Conservation (phyloP, 2,888 invertebrate genomes). For the Exocentrus adspersus region DNA sequence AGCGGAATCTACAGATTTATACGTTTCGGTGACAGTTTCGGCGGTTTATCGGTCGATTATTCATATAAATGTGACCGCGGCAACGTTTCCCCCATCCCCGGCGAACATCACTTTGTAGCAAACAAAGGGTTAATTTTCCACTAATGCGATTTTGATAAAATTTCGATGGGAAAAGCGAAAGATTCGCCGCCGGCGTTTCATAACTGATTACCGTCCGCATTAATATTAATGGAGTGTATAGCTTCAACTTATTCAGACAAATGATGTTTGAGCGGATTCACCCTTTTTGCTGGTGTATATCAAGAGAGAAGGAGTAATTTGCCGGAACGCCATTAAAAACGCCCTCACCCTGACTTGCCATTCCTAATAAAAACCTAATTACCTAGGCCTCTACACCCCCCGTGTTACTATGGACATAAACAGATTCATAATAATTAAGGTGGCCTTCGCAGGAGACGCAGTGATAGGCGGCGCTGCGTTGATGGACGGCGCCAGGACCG, state of each 20-base stretch:
- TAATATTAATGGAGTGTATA: too few species aligned
- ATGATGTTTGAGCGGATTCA: too few species aligned
- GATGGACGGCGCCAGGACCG: neutral
- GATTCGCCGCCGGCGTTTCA: too few species aligned
- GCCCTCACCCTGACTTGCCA: neutral
- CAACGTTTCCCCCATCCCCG: too few species aligned
- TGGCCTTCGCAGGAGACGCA: slow-evolving; percentile 5
- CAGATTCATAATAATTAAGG: neutral
- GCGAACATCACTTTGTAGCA: too few species aligned
- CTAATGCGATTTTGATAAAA: too few species aligned
- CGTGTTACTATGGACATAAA: neutral
- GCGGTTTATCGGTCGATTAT: neutral
- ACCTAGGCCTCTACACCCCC: neutral
- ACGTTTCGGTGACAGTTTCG: neutral
- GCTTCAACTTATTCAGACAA: too few species aligned
- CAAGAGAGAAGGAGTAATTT: too few species aligned
- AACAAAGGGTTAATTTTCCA: neutral
- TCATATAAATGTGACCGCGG: slow-evolving; percentile 1
- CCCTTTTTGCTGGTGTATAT: too few species aligned
- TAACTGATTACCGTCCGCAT: too few species aligned
- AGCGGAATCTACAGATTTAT: neutral
- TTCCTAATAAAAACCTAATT: slow-evolving; percentile 10
- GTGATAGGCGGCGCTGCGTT: neutral
- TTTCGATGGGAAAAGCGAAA: too few species aligned
- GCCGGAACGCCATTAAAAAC: neutral